Base-by-base conservation (phyloP, 2,888 invertebrate genomes). In the Arctia plantaginis region DNA sequence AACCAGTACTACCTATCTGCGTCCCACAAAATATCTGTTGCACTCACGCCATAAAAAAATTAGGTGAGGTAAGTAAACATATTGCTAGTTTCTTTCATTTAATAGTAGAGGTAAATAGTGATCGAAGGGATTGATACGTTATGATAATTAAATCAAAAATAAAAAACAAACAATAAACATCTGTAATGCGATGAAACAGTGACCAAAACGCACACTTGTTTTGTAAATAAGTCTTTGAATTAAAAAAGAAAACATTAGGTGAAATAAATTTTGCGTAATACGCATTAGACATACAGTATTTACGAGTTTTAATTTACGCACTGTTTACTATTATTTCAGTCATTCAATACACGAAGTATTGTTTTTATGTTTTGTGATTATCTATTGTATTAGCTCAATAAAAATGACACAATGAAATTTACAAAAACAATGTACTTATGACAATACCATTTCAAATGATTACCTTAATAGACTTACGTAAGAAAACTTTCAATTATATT, bases 331-430 rank as follows among this genome's bases (percentile, higher is more conserved):
- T n/a, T n/a, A 55, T 55, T 59, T 39, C 18, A 69, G n/a, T 27
- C 18, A 59, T 39, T 27, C 27, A 59, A 27, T 33, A 18, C 35
- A 69, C 39, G 35, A 41, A 15, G 18, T 59, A 59, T 69, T 59
- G 69, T 69, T 15, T n/a, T 69, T 41, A 35, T 55, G 30, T 39
- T 66, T 66, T 39, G 41, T 27, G 39, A 39, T 66, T 66, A 41
- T 66, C 6, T 15, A n/a, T 66, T 12, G 66, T 15, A 66, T 30
- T 30, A 30, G 62, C 30, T 30, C 7, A 62, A 30, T 30, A 3
- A 62, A 18, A 30, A 62, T 30, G 7, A 55, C 10, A 55, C 55
- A n/a, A 55, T n/a, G 55, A 55, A n/a, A 55, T 59, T 59, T 27
- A 59, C 59, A 59, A 13, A 59, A 27, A 59, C 6, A 27, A 27